Conservation (phyloP, 2,113 vertebrate species). For the Daphoenositta chrysoptera region DNA sequence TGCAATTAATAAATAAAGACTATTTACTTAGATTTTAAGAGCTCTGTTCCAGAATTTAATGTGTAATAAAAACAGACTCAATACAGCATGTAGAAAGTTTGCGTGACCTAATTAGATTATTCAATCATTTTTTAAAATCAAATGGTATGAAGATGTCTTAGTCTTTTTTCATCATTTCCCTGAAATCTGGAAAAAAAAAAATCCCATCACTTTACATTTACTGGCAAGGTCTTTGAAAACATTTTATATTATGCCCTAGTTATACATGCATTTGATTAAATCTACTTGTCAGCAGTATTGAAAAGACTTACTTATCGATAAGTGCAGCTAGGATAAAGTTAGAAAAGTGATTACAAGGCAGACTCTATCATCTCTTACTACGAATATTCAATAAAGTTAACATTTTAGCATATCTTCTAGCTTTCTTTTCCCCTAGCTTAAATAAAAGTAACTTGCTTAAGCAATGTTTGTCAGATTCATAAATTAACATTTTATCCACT, state of each 20-base stretch:
- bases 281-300: slow-evolving; percentile 32
- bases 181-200: neutral
- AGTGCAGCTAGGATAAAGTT: slow-evolving; percentile 12
- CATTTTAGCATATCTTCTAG: neutral
- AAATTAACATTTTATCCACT: slow-evolving; percentile 6
- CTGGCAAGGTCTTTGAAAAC: slow-evolving; percentile 27
- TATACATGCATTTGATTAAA: slow-evolving; percentile 56
- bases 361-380: neutral
- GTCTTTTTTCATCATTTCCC: neutral
- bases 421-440: neutral
- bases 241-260: slow-evolving; percentile 3
- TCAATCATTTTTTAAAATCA: slow-evolving; percentile 29
- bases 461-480: neutral
- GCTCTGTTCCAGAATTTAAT: neutral
- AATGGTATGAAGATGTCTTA: neutral
- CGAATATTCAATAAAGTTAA: slow-evolving; percentile 30
- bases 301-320: slow-evolving; percentile 40
- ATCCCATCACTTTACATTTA: neutral
- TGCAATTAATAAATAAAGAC: neutral
- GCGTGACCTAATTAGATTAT: slow-evolving; percentile 17
- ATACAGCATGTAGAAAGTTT: neutral
- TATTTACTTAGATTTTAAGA: neutral
- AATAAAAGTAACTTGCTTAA: slow-evolving; percentile 48
- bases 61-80: neutral
- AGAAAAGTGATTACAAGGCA: slow-evolving; percentile 44